These are phyloP conservation scores for Nycteola revayana DNA, from an alignment of 2,888 invertebrate genomes.

Conservation along the genomic window DNA sequence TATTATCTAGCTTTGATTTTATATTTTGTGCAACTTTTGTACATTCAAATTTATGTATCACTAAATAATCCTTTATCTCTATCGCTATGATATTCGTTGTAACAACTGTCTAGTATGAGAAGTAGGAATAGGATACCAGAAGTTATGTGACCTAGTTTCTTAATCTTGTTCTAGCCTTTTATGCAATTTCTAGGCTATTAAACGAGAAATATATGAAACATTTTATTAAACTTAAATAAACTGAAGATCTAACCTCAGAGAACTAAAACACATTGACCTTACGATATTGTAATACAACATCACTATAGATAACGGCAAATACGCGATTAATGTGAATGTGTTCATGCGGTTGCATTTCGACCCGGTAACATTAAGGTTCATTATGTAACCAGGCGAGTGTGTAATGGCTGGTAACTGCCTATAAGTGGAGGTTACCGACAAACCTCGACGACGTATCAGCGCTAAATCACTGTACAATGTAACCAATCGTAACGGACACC, in stretches of 20 bases:
- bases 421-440: slow-evolving; percentile 27
- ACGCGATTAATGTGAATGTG: slow-evolving; percentile 16
- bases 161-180: no score
- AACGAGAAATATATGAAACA: no score
- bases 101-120: no score
- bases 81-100: no score
- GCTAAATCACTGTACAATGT: slow-evolving; percentile 35
- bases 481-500: slow-evolving; percentile 50
- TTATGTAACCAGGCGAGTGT: slow-evolving; percentile 45
- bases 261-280: slow-evolving; percentile 21
- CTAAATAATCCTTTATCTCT: no score
- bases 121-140: no score
- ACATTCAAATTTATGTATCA: no score
- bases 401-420: slow-evolving; percentile 37
- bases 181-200: no score
- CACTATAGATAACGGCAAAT: slow-evolving; percentile 5
- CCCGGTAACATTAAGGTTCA: slow-evolving; percentile 30
- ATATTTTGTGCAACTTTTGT: no score
- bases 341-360: slow-evolving; percentile 20
- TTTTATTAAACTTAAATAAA: no score
- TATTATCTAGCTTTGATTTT: no score
- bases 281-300: slow-evolving; percentile 12
- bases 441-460: slow-evolving; percentile 34
- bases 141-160: no score
- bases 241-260: slow-evolving; percentile 17